Conservation (phyloP, 2,888 invertebrate species). For the Doris montereyensis region DNA sequence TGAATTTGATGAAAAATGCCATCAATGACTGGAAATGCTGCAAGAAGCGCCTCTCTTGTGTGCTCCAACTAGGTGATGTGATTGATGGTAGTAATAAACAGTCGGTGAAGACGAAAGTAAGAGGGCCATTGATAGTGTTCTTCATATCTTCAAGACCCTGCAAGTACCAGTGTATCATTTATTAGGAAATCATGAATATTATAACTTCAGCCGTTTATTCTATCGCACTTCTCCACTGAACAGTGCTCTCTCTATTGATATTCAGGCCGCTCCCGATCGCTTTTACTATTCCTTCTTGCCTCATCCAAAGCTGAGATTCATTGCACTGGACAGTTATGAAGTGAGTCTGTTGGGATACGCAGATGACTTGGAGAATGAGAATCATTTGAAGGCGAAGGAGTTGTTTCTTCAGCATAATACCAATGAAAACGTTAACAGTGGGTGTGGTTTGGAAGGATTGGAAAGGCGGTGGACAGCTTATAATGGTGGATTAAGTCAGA, state of each 20-base stretch:
- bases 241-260: constrained; percentile 44
- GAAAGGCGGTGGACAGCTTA: constrained; percentile 65
- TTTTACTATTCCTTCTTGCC: constrained; percentile 67
- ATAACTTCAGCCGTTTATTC: constrained; percentile 68
- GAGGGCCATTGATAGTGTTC: constrained; percentile 56
- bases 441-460: constrained; percentile 57
- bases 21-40: constrained; percentile 61
- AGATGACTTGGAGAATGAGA: constrained; percentile 45
- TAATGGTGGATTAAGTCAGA: constrained; percentile 71
- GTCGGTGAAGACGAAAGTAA: constrained; percentile 50
- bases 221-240: constrained; percentile 55
- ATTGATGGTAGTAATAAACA: constrained; percentile 69
- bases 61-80: constrained; percentile 73
- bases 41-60: constrained; percentile 55
- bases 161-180: constrained; percentile 62
- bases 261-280: constrained; percentile 37
- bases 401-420: constrained; percentile 59
- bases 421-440: constrained; percentile 65
- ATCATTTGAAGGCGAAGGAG: constrained; percentile 56
- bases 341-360: constrained; percentile 66
- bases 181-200: constrained; percentile 73
- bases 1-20: constrained; percentile 64
- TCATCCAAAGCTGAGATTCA: constrained; percentile 57
- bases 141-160: constrained; percentile 56
- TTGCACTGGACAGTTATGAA: constrained; percentile 71